phyloP scores from a whole-genome alignment of 2,888 invertebrate species.

The Parascotia fuliginaria region DNA sequence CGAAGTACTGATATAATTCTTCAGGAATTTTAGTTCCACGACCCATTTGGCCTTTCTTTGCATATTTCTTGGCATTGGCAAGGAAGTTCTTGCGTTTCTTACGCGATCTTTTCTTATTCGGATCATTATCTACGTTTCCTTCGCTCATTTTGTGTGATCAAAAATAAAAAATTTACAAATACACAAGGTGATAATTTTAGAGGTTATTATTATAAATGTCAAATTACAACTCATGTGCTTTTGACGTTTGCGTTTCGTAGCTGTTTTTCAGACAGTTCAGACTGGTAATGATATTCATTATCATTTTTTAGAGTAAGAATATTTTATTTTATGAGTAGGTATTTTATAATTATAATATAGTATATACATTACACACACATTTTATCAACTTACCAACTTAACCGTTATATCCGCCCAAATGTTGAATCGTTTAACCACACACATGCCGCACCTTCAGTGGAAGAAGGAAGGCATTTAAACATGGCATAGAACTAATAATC shows the following conservation, averaged over 20 bases:
- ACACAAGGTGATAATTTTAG: conserved; percentile 24
- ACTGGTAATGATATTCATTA: no score
- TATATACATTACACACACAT: no score
- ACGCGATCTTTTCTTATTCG: conserved; percentile 76
- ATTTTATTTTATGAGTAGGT: no score
- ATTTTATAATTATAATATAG: no score
- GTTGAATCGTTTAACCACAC: no score
- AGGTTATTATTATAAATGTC: conserved; percentile 50
- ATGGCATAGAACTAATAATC: no score
- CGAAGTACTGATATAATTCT: conserved; percentile 91
- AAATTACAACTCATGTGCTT: conserved; percentile 40
- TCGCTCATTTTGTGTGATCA: conserved; percentile 58
- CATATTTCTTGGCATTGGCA: conserved; percentile 91
- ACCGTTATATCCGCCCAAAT: no score
- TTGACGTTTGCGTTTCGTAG: conserved; percentile 16
- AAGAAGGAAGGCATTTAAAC: no score
- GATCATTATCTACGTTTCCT: conserved; percentile 50
- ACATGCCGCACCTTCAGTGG: no score
- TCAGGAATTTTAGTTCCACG: conserved; percentile 89
- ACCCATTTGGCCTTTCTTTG: conserved; percentile 90
- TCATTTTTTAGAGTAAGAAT: no score
- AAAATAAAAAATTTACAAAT: conserved; percentile 9
- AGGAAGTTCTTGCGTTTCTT: conserved; percentile 89
- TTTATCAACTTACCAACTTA: no score
- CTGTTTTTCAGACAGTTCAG: no score